phyloP scores from a whole-genome alignment of 2,888 invertebrate genomes.

The Bombylius major region DNA sequence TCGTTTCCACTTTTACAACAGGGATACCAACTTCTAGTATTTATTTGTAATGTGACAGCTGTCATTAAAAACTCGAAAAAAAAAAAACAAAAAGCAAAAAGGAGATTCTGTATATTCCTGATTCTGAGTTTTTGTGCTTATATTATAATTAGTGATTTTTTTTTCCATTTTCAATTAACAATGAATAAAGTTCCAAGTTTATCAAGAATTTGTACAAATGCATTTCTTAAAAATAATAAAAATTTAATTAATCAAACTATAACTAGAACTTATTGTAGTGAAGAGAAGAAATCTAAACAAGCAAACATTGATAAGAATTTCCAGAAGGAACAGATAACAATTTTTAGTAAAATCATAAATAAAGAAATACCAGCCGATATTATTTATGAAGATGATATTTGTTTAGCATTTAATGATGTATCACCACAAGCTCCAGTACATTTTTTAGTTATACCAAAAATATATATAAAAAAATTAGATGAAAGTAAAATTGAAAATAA shows the following conservation, averaged over 20 bases:
- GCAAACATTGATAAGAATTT: neutral
- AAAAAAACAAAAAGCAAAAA: too few species aligned
- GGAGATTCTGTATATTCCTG: too few species aligned
- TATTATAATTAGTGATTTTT: too few species aligned
- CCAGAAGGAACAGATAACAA: neutral
- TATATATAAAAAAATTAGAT: constrained; percentile 51
- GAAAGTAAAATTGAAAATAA: constrained; percentile 44
- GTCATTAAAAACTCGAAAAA: too few species aligned
- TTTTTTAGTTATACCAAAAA: constrained; percentile 72
- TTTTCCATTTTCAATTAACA: neutral
- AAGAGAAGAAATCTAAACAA: neutral
- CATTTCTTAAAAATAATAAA: neutral
- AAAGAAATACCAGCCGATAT: constrained; percentile 70
- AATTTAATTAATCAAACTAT: neutral
- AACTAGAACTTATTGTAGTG: neutral
- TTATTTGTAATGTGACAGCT: too few species aligned
- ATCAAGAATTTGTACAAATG: neutral
- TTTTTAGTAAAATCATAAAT: constrained; percentile 62
- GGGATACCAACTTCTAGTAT: too few species aligned
- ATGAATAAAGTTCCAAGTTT: neutral
- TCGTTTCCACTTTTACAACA: too few species aligned
- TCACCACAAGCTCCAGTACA: constrained; percentile 72
- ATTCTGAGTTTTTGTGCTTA: too few species aligned
- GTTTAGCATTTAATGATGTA: constrained; percentile 70
- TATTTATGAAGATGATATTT: constrained; percentile 67